These are phyloP conservation scores for Lutraria lutraria DNA, from an alignment of 2,888 invertebrate genomes.

Conservation along the genomic window DNA sequence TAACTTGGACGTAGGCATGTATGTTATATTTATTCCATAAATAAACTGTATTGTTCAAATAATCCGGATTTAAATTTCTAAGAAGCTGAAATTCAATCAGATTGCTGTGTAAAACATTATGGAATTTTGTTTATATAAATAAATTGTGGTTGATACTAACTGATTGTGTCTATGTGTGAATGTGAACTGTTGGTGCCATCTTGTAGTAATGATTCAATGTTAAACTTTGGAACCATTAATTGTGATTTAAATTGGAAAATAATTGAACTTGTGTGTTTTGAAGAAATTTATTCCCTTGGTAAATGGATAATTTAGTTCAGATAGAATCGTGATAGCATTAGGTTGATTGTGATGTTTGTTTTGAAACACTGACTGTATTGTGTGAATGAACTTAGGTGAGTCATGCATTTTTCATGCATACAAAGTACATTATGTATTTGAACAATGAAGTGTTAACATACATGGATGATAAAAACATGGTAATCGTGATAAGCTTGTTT, in stretches of 20 bases:
- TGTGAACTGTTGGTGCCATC: no score
- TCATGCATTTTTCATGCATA: background rate
- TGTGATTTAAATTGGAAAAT: slow-evolving; percentile 10
- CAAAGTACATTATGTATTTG: background rate
- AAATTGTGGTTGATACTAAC: no score
- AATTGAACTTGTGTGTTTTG: background rate
- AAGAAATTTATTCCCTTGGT: background rate
- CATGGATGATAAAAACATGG: background rate
- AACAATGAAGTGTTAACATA: slow-evolving; percentile 19
- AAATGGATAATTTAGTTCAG: background rate
- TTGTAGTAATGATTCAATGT: background rate
- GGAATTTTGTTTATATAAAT: no score
- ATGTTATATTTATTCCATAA: no score
- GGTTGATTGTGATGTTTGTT: background rate
- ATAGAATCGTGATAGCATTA: background rate
- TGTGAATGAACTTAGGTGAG: background rate
- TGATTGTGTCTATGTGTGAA: no score
- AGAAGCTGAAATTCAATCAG: no score
- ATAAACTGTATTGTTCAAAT: no score
- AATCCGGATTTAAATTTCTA: no score
- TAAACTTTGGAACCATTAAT: background rate
- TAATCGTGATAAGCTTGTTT: slow-evolving; percentile 3
- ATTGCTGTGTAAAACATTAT: no score
- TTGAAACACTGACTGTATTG: background rate
- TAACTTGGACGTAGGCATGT: background rate